Conservation (phyloP, 2,888 invertebrate genomes). For the Mesopsocus fuscifrons region DNA sequence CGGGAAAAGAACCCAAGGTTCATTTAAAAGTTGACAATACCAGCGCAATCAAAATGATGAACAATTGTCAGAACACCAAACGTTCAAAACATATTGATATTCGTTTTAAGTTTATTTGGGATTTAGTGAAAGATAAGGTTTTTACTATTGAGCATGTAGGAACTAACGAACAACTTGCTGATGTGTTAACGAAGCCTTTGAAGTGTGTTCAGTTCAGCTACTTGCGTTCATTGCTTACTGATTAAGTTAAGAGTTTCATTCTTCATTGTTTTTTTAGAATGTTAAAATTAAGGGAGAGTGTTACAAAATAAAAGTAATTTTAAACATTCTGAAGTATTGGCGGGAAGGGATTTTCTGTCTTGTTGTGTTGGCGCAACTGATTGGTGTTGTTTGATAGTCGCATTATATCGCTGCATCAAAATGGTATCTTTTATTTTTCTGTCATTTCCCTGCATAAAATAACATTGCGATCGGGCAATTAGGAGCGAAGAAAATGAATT, state of each 20-base stretch:
- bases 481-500: no score
- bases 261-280: no score
- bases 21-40: slow-evolving; percentile 15
- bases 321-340: no score
- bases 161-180: slow-evolving; percentile 15
- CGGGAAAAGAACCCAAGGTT: slow-evolving; percentile 3
- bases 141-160: slow-evolving; percentile 14
- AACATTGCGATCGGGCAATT: no score
- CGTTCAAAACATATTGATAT: slow-evolving; percentile 16
- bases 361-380: no score
- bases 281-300: no score
- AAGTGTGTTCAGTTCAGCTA: neutral
- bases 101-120: slow-evolving; percentile 13
- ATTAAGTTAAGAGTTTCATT: neutral
- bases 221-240: neutral
- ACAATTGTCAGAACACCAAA: slow-evolving; percentile 13
- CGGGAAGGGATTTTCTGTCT: no score
- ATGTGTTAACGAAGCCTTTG: slow-evolving; percentile 16
- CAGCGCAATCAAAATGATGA: slow-evolving; percentile 15
- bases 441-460: no score
- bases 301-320: no score
- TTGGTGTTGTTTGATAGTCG: no score
- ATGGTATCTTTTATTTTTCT: no score
- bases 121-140: slow-evolving; percentile 11
- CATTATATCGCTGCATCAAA: no score